Conservation (phyloP, 2,113 vertebrate genomes). For the Syrmaticus mikado region DNA sequence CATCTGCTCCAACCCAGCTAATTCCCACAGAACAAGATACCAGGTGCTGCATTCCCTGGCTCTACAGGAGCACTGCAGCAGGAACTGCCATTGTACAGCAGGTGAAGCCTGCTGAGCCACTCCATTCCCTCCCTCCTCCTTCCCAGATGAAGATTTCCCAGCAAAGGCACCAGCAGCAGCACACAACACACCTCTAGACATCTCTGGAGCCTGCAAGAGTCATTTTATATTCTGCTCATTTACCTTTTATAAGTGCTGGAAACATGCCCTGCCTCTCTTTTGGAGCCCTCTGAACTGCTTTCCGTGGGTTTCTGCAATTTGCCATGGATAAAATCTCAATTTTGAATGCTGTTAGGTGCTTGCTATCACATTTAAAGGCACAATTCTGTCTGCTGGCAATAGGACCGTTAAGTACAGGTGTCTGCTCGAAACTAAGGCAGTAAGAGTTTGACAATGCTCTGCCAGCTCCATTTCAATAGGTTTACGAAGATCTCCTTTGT, state of each 20-base stretch:
- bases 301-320: not conserved
- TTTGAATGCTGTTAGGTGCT: not conserved
- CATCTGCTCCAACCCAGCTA: not conserved
- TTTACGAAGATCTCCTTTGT: not conserved
- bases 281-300: not conserved
- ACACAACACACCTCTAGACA: not conserved
- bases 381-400: not conserved
- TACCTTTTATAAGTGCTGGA: not conserved
- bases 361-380: not conserved
- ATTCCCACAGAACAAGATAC: fast-evolving
- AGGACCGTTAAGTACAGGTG: not conserved
- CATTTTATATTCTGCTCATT: not conserved
- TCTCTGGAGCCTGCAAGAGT: not conserved
- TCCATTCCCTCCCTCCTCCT: not conserved
- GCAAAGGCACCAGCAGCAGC: fast-evolving
- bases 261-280: not conserved
- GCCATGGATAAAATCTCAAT: not conserved
- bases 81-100: not conserved
- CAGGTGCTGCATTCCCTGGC: fast-evolving
- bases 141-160: not conserved
- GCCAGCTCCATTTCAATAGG: not conserved
- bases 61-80: fast-evolving
- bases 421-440: not conserved
- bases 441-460: not conserved
- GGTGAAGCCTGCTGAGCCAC: not conserved